phyloP scores from a whole-genome alignment of 1,140 invertebrate genomes.

The Pachypeltis micranthus region DNA sequence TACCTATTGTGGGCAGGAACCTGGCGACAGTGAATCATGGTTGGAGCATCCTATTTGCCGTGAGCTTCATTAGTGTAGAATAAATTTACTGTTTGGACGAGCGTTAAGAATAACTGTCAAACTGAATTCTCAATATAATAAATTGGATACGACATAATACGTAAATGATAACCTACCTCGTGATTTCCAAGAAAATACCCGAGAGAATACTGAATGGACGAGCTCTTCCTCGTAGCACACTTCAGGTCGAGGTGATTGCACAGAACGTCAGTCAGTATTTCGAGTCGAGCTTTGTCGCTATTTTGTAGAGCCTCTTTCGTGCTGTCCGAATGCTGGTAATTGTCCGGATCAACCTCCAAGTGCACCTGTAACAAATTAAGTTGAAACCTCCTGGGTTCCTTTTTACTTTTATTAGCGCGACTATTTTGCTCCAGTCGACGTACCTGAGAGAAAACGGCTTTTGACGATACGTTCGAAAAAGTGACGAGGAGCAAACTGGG shows the following conservation, averaged over 20 bases:
- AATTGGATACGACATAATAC: no score
- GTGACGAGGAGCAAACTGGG: conserved; percentile 62
- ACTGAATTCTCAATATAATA: no score
- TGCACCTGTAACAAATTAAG: conserved; percentile 35
- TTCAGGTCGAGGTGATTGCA: conserved; percentile 54
- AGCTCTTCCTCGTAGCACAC: conserved; percentile 37
- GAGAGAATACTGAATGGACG: conserved; percentile 39
- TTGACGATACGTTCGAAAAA: conserved; percentile 47
- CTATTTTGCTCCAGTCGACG: no score
- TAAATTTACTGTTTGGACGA: no score
- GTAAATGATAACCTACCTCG: conserved; percentile 49
- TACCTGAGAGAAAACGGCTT: conserved; percentile 72
- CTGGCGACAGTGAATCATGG: no score
- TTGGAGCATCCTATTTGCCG: no score
- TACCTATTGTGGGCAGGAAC: no score
- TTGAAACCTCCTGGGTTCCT: no score
- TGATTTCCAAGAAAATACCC: conserved; percentile 66
- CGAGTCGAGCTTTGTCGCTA: conserved; percentile 52
- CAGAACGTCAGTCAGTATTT: conserved; percentile 65
- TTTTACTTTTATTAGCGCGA: no score
- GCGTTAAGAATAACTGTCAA: no score
- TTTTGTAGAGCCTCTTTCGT: conserved; percentile 46
- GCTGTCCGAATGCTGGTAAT: conserved; percentile 47
- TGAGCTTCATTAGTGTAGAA: no score
- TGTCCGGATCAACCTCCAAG: conserved; percentile 42